phyloP scores from a whole-genome alignment of 2,113 vertebrate genomes.

The Podarcis raffonei region DNA sequence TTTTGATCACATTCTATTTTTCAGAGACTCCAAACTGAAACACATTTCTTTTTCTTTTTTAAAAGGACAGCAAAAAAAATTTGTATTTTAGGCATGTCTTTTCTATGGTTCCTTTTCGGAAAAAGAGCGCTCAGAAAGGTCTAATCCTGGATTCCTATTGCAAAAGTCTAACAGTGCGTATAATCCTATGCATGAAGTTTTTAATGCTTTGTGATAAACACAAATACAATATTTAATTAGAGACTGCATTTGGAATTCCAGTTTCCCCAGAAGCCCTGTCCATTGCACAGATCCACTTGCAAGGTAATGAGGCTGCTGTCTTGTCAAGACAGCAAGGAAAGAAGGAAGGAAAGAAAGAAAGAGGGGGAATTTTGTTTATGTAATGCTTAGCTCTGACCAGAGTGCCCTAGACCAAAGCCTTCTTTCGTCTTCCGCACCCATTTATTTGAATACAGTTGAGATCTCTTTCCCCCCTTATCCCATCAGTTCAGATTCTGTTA shows the following conservation, averaged over 20 bases:
- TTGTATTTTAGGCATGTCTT: not conserved
- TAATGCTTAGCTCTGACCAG: not conserved
- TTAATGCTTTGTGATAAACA: not conserved
- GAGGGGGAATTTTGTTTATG: not conserved
- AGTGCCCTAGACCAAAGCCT: not conserved
- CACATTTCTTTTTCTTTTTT: not conserved
- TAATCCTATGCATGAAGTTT: not conserved
- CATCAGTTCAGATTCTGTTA: not conserved
- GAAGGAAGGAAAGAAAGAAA: not conserved
- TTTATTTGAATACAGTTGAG: not conserved
- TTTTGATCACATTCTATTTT: not conserved
- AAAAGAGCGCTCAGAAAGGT: not conserved
- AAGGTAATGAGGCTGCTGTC: not conserved
- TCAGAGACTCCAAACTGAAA: not conserved
- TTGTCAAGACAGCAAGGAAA: not conserved
- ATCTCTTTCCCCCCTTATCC: not conserved
- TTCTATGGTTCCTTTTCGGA: not conserved
- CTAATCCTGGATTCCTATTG: not conserved
- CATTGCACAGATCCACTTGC: not conserved
- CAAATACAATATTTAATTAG: not conserved
- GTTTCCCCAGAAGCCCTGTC: not conserved
- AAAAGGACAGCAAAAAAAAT: not conserved
- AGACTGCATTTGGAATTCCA: not conserved
- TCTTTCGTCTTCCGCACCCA: not conserved
- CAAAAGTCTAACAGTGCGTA: not conserved